These are phyloP conservation scores for Sturnira hondurensis DNA, from an alignment of 2,113 vertebrate species.

Conservation along the genomic window DNA sequence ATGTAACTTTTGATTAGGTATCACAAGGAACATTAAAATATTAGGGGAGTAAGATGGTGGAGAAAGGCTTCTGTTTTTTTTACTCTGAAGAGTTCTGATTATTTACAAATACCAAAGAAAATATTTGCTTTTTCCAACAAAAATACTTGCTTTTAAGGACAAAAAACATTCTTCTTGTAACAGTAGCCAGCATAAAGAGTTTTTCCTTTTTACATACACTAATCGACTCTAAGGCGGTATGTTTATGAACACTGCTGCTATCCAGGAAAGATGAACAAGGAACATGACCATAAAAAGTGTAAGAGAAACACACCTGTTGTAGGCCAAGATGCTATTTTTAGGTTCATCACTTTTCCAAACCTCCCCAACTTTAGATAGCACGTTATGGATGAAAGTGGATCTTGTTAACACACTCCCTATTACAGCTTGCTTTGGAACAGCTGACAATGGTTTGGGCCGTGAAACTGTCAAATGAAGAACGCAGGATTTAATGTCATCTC, in stretches of 20 bases:
- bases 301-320: slow-evolving; percentile 78
- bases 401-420: slow-evolving; percentile 87
- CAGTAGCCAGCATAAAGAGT: neutral
- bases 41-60: neutral
- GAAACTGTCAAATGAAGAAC: slow-evolving; percentile 82
- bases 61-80: neutral
- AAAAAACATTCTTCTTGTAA: neutral
- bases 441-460: slow-evolving; percentile 91
- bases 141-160: neutral
- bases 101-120: neutral
- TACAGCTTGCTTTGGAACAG: slow-evolving; percentile 84
- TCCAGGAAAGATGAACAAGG: neutral
- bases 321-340: slow-evolving; percentile 71
- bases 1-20: neutral
- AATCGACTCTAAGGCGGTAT: neutral
- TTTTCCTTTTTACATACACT: neutral
- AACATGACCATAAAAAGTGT: neutral
- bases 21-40: neutral
- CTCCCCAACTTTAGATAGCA: slow-evolving; percentile 92
- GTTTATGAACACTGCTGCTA: neutral
- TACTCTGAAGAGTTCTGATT: neutral
- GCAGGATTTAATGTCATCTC: neutral
- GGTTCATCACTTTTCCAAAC: slow-evolving; percentile 85
- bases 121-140: neutral
- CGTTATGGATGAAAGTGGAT: slow-evolving; percentile 91